A percentile compares a stretch with the other conserved stretches of the same genome.
phyloP scores from a whole-genome alignment of 2,797 vertebrate species.

The Hydrophis major region DNA sequence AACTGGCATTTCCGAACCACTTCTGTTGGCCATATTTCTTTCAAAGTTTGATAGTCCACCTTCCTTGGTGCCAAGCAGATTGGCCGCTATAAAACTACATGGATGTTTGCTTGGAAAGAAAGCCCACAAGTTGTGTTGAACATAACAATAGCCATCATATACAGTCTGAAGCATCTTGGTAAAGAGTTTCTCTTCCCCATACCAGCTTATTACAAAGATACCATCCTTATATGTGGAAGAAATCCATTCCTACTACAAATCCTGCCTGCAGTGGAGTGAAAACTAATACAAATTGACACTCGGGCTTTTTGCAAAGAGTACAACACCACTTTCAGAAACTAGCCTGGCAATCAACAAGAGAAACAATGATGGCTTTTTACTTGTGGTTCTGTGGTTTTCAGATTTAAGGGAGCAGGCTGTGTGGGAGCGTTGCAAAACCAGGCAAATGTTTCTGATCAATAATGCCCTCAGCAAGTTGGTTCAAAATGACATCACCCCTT shows the following conservation, averaged over 20 bases:
- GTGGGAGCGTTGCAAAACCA: not conserved
- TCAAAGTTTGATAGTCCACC: slow-evolving; percentile 22
- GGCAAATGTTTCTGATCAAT: not conserved
- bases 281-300: slow-evolving; percentile 30
- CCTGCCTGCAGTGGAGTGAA: slow-evolving; percentile 23
- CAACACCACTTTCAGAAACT: slow-evolving; percentile 27
- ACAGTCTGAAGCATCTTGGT: slow-evolving; percentile 46
- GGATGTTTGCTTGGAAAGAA: not conserved
- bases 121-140: not conserved
- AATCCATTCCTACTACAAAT: slow-evolving; percentile 31
- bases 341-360: not conserved
- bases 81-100: slow-evolving; percentile 46
- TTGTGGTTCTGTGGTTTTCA: not conserved
- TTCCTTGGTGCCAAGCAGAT: slow-evolving; percentile 30
- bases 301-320: not conserved
- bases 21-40: slow-evolving; percentile 57
- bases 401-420: not conserved
- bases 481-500: not conserved
- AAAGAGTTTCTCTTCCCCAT: slow-evolving; percentile 44
- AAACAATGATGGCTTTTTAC: not conserved
- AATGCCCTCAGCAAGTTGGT: not conserved
- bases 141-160: slow-evolving; percentile 62
- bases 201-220: slow-evolving; percentile 49
- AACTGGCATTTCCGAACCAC: not conserved
- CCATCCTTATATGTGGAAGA: slow-evolving; percentile 48